These are phyloP conservation scores for Myotis planiceps DNA, from an alignment of 2,797 vertebrate genomes.

Conservation along the genomic window DNA sequence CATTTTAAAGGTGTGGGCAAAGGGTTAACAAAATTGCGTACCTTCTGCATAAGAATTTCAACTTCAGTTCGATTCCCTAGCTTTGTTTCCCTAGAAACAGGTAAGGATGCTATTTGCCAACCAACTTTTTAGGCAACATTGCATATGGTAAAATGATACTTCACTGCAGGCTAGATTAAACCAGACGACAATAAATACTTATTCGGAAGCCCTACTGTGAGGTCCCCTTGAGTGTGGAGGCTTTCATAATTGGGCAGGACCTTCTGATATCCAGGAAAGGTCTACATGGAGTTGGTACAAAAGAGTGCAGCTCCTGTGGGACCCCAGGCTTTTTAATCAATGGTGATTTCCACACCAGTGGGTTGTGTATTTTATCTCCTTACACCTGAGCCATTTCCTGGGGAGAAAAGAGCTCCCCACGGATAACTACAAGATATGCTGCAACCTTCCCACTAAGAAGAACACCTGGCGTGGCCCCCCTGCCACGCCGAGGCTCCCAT, in stretches of 20 bases:
- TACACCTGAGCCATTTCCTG: neutral
- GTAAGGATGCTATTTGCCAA: neutral
- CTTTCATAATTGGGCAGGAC: neutral
- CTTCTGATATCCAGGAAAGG: neutral
- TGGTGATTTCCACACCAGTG: neutral
- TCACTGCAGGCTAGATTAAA: neutral
- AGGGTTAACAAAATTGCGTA: neutral
- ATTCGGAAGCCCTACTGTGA: neutral
- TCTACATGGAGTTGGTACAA: neutral
- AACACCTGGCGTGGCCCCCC: accelerated
- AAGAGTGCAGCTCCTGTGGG: neutral
- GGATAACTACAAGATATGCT: neutral
- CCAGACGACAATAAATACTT: neutral
- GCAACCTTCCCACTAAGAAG: neutral
- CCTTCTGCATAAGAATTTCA: neutral
- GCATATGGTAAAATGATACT: neutral
- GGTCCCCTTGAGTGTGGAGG: neutral
- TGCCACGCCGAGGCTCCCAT: neutral
- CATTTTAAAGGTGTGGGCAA: neutral
- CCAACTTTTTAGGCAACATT: neutral
- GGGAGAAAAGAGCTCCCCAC: neutral
- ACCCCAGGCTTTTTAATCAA: neutral
- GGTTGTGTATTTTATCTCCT: neutral
- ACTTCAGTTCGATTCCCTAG: neutral
- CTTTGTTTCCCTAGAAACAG: neutral